These are phyloP conservation scores for Atherinomorus stipes DNA, from an alignment of 2,113 vertebrate species.

Conservation along the genomic window DNA sequence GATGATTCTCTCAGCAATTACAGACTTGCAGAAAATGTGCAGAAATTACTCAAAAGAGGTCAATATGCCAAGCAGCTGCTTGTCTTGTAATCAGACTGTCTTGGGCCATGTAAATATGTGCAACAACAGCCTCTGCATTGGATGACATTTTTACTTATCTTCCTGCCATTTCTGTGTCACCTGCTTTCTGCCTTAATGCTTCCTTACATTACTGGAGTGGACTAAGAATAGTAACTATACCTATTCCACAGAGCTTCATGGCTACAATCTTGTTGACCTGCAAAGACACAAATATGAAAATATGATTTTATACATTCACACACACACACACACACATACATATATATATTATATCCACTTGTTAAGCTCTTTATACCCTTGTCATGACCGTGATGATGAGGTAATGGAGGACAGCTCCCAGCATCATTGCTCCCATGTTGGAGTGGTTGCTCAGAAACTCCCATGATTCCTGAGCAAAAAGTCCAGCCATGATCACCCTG, in stretches of 20 bases:
- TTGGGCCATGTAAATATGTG: too few species aligned
- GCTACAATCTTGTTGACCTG: constrained; percentile 90
- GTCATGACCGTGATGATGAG: constrained; percentile 91
- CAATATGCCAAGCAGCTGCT: too few species aligned
- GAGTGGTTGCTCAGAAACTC: constrained; percentile 80
- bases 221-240: constrained; percentile 69
- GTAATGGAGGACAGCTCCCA: constrained; percentile 91
- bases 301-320: too few species aligned
- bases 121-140: neutral
- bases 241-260: constrained; percentile 87
- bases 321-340: too few species aligned
- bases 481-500: constrained; percentile 83
- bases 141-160: neutral
- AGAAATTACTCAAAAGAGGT: too few species aligned
- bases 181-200: neutral
- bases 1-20: neutral
- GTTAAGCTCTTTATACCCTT: constrained; percentile 60
- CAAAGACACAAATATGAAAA: constrained; percentile 22
- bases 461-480: constrained; percentile 73
- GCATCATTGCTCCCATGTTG: constrained; percentile 81
- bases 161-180: neutral
- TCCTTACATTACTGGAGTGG: neutral
- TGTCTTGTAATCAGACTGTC: too few species aligned
- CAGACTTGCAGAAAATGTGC: neutral
- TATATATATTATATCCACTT: too few species aligned